phyloP scores from a whole-genome alignment of 1,140 invertebrate species.

The Drosophila novamexicana region DNA sequence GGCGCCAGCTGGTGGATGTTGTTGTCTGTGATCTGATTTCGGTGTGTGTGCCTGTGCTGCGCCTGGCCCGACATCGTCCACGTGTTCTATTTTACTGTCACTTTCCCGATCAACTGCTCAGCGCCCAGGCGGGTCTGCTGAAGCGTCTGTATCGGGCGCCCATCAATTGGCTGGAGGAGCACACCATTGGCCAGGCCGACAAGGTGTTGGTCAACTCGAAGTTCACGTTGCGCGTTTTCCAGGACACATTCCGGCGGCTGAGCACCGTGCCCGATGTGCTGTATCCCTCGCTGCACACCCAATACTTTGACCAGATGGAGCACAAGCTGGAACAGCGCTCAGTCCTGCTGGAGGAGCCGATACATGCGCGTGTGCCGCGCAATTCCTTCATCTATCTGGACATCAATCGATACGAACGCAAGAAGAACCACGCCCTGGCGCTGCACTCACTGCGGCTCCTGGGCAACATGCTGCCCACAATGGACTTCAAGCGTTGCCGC shows the following conservation, averaged over 20 bases:
- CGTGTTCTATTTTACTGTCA: slow-evolving; percentile 98
- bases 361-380: slow-evolving; percentile 72
- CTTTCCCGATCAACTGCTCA: slow-evolving; percentile 97
- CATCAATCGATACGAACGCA: slow-evolving; percentile 98
- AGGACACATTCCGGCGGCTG: slow-evolving; percentile 92
- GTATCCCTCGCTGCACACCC: slow-evolving; percentile 96
- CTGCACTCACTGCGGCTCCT: slow-evolving; percentile 91
- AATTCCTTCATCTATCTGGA: slow-evolving; percentile 93
- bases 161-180: slow-evolving; percentile 96
- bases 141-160: slow-evolving; percentile 95
- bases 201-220: slow-evolving; percentile 97
- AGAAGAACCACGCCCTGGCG: slow-evolving; percentile 96
- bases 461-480: slow-evolving; percentile 85
- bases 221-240: slow-evolving; percentile 94
- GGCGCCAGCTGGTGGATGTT: slow-evolving; percentile 89
- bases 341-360: slow-evolving; percentile 46
- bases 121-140: slow-evolving; percentile 87
- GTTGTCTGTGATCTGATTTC: slow-evolving; percentile 97
- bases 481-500: slow-evolving; percentile 88
- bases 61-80: slow-evolving; percentile 86
- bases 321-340: slow-evolving; percentile 73
- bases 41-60: slow-evolving; percentile 92
- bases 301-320: slow-evolving; percentile 88
- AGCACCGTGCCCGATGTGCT: slow-evolving; percentile 91
- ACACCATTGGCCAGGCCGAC: slow-evolving; percentile 93